Evolutionary conservation across 2,888 invertebrate genomes (phyloP).

Genomic region (Latheticus oryzae): DNA sequence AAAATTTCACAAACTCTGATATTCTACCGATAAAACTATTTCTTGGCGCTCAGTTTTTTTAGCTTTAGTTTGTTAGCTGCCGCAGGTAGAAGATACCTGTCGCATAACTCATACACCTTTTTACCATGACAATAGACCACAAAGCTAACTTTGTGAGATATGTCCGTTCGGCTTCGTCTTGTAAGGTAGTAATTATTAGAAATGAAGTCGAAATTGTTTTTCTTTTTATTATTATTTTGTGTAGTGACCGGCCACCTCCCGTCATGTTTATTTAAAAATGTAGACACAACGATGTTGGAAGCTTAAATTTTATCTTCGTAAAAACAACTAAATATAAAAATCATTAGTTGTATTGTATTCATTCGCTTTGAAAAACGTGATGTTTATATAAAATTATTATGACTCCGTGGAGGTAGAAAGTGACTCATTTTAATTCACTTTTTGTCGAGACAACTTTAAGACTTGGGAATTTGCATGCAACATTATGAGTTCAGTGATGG

Average conservation of each 20-base stretch:
- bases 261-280: constrained; percentile 51
- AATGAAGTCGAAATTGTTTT: constrained; percentile 51
- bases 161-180: constrained; percentile 46
- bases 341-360: constrained; percentile 34
- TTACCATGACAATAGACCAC: constrained; percentile 58
- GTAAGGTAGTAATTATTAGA: constrained; percentile 56
- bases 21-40: too few relatives aligned
- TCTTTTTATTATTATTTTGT: too few relatives aligned
- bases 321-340: constrained; percentile 14
- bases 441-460: too few relatives aligned
- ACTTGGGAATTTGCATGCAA: constrained; percentile 18
- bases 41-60: too few relatives aligned
- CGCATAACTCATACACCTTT: constrained; percentile 55
- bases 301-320: constrained; percentile 38
- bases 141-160: constrained; percentile 51
- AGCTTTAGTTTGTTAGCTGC: constrained; percentile 13
- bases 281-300: constrained; percentile 49
- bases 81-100: constrained; percentile 50
- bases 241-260: constrained; percentile 45
- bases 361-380: constrained; percentile 6
- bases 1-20: too few relatives aligned
- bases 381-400: constrained; percentile 14
- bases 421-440: constrained; percentile 15
- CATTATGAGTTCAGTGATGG: too few relatives aligned
- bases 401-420: constrained; percentile 23